phyloP scores from a whole-genome alignment of 2,113 vertebrate genomes.

The Eptesicus fuscus region DNA sequence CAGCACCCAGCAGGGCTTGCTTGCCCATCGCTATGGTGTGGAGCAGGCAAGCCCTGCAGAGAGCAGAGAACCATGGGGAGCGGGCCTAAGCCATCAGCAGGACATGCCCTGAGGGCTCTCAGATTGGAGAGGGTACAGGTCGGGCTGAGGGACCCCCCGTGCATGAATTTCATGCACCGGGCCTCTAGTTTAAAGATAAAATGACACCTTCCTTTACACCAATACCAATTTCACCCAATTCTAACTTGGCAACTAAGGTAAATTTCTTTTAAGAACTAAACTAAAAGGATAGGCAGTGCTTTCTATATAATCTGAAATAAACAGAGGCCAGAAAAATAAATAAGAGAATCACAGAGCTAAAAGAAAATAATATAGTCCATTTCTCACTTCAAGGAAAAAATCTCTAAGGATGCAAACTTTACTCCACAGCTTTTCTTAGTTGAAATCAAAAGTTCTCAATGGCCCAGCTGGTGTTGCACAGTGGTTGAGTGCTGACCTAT shows the following conservation, averaged over 20 bases:
- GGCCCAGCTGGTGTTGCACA: no score
- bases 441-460: not conserved
- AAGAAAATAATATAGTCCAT: not conserved
- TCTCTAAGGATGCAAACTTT: not conserved
- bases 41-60: no score
- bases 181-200: not conserved
- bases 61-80: no score
- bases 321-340: slow-evolving; percentile 16
- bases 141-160: no score
- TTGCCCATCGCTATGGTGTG: no score
- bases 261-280: not conserved
- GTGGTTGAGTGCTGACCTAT: no score
- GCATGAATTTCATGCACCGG: no score
- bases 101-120: no score
- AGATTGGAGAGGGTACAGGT: no score
- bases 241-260: not conserved
- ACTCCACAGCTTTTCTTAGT: not conserved
- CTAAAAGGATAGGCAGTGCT: not conserved
- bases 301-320: slow-evolving; percentile 2
- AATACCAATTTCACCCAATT: not conserved
- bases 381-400: not conserved
- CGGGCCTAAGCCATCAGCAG: no score
- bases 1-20: no score
- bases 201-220: not conserved
- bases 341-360: not conserved